Evolutionary conservation across 2,888 invertebrate species (phyloP).

Genomic region (Drosophila birchii): DNA sequence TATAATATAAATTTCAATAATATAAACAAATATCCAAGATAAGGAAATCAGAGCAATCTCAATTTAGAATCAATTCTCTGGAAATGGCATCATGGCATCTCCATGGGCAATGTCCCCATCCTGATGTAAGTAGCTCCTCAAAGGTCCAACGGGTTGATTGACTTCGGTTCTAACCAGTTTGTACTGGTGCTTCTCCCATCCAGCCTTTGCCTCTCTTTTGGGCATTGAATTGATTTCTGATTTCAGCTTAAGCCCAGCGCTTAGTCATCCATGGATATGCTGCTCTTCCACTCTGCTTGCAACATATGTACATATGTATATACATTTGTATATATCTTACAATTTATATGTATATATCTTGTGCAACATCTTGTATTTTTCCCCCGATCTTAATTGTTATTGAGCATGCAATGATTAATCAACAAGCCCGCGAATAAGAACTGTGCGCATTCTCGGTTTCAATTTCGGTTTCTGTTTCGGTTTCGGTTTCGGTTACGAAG

Average conservation of each 20-base stretch:
- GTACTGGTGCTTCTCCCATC: constrained; percentile 25
- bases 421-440: too few species aligned
- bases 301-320: background rate
- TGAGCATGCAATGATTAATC: constrained; percentile 62
- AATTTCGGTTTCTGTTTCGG: constrained; percentile 41
- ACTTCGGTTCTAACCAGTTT: constrained; percentile 66
- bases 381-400: constrained; percentile 66
- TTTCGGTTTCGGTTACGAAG: constrained; percentile 36
- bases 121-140: constrained; percentile 28
- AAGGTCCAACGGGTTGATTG: constrained; percentile 53
- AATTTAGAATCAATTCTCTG: background rate
- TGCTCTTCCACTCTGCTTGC: constrained; percentile 8
- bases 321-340: background rate
- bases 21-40: background rate
- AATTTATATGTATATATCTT: background rate
- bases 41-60: background rate
- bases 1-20: background rate
- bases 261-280: constrained; percentile 52
- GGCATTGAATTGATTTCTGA: constrained; percentile 64
- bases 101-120: constrained; percentile 21
- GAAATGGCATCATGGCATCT: constrained; percentile 1
- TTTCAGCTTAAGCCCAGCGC: constrained; percentile 56
- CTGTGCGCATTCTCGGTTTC: constrained; percentile 8
- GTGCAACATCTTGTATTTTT: constrained; percentile 25
- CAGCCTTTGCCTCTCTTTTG: background rate